Evolutionary conservation across 2,113 vertebrate species (phyloP).

Genomic region (Bettongia penicillata): DNA sequence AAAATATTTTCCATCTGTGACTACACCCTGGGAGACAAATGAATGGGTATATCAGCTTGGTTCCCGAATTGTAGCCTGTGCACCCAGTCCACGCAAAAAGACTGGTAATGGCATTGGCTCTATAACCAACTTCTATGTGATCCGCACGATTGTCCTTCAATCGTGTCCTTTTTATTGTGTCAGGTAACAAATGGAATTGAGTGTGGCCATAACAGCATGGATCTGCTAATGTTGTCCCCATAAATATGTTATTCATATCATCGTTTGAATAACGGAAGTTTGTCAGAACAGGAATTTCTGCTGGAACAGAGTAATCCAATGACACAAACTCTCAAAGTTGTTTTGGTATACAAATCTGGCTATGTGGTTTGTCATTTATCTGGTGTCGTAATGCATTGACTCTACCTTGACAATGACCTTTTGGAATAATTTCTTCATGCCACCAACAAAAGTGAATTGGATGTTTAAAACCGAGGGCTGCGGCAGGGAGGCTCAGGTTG

Average conservation of each 20-base stretch:
- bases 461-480: slow-evolving; percentile 87
- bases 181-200: slow-evolving; percentile 94
- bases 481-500: slow-evolving; percentile 84
- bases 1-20: slow-evolving; percentile 94
- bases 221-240: slow-evolving; percentile 90
- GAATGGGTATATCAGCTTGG: slow-evolving; percentile 90
- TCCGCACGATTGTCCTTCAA: slow-evolving; percentile 81
- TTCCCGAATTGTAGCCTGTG: slow-evolving; percentile 97
- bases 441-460: slow-evolving; percentile 95
- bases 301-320: slow-evolving; percentile 84
- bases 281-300: slow-evolving; percentile 90
- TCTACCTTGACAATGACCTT: slow-evolving; percentile 88
- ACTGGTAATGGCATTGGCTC: slow-evolving; percentile 92
- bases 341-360: slow-evolving; percentile 91
- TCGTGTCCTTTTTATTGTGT: slow-evolving; percentile 86
- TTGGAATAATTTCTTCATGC: slow-evolving; percentile 87
- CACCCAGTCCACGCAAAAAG: slow-evolving; percentile 98
- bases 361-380: slow-evolving; percentile 91
- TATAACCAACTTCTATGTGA: slow-evolving; percentile 90
- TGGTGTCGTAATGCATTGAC: slow-evolving; percentile 93
- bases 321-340: slow-evolving; percentile 93
- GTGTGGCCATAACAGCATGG: slow-evolving; percentile 94
- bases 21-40: slow-evolving; percentile 94
- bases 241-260: no score
- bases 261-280: slow-evolving; percentile 91